Conservation (phyloP, 1,140 invertebrate genomes). For the Pseudomyrmex cubaensis region DNA sequence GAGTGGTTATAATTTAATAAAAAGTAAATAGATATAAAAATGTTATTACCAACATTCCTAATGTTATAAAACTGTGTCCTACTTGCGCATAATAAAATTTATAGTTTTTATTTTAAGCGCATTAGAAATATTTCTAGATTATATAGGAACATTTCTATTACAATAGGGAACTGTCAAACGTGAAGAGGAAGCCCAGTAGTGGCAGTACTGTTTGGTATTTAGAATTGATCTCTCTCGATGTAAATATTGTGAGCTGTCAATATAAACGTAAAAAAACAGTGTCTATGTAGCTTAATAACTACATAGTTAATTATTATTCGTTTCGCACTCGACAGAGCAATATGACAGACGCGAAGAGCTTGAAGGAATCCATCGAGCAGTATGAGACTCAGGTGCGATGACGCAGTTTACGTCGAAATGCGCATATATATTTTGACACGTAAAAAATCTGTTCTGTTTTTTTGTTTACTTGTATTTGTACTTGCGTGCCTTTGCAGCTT, state of each 20-base stretch:
- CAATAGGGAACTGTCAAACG: neutral
- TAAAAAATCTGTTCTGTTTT: neutral
- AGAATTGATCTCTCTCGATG: neutral
- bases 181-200: neutral
- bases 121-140: neutral
- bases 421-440: neutral
- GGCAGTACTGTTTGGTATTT: neutral
- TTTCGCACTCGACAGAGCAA: neutral
- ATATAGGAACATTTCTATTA: constrained; percentile 5
- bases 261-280: neutral
- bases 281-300: neutral
- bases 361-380: constrained; percentile 82
- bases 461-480: constrained; percentile 11
- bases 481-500: constrained; percentile 82
- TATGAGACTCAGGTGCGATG: constrained; percentile 85
- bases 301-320: neutral
- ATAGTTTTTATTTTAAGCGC: too few species aligned
- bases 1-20: too few species aligned
- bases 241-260: neutral
- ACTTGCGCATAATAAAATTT: too few species aligned
- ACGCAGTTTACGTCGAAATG: neutral
- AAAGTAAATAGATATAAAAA: too few species aligned
- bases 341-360: constrained; percentile 77
- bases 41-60: too few species aligned
- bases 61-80: too few species aligned